Conservation (phyloP, 2,888 invertebrate genomes). For the Cryptus viduatorius region DNA sequence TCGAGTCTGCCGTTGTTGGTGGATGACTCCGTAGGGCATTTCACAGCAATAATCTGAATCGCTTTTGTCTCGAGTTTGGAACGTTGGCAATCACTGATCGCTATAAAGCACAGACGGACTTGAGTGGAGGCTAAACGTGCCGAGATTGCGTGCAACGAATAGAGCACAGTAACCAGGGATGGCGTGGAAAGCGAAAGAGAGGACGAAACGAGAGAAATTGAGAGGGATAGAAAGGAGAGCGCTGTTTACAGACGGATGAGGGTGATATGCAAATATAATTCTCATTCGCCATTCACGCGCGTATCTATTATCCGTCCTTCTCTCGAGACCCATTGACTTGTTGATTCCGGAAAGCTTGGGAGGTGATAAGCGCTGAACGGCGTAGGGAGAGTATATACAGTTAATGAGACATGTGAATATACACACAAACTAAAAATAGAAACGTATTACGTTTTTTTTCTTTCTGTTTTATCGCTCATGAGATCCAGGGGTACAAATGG, state of each 20-base stretch:
- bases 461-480: background rate
- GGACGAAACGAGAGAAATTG: conserved; percentile 29
- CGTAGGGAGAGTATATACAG: conserved; percentile 36
- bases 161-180: conserved; percentile 13
- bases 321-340: conserved; percentile 72
- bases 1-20: background rate
- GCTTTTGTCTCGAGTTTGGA: conserved; percentile 56
- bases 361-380: conserved; percentile 28
- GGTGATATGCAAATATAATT: conserved; percentile 75
- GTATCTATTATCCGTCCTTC: conserved; percentile 22
- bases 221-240: conserved; percentile 65
- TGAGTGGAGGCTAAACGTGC: conserved; percentile 42
- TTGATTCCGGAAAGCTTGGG: conserved; percentile 66
- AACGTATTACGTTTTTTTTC: background rate
- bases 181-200: conserved; percentile 43
- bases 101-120: conserved; percentile 61
- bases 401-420: conserved; percentile 8
- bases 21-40: background rate
- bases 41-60: conserved; percentile 42
- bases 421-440: background rate
- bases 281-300: conserved; percentile 75
- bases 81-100: conserved; percentile 63
- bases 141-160: conserved; percentile 35
- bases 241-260: conserved; percentile 68
- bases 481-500: background rate